Conservation (phyloP, 2,113 vertebrate genomes). For the Connochaetes taurinus region DNA sequence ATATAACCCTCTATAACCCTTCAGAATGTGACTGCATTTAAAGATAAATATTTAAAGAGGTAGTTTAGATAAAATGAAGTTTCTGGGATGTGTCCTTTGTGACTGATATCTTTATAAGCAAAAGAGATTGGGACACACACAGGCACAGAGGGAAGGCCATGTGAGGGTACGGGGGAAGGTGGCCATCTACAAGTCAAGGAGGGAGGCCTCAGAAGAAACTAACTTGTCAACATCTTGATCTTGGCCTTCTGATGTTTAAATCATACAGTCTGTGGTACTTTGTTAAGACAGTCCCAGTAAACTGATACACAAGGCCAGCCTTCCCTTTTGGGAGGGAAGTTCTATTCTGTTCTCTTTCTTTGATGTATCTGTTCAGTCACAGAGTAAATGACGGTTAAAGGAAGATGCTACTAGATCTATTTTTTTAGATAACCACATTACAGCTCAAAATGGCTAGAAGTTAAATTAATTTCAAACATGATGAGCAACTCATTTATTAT, state of each 20-base stretch:
- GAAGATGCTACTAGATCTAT: neutral
- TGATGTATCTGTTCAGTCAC: neutral
- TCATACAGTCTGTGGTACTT: neutral
- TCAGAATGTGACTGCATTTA: neutral
- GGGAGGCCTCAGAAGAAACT: neutral
- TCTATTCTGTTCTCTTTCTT: neutral
- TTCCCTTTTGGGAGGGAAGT: neutral
- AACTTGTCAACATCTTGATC: neutral
- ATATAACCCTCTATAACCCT: too few species aligned
- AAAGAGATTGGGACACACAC: neutral
- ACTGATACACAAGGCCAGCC: neutral
- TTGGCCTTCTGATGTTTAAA: neutral
- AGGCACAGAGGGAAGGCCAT: neutral
- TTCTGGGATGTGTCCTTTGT: neutral
- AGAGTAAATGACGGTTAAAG: neutral
- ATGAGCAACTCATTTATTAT: neutral
- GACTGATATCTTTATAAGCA: neutral
- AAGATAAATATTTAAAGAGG: neutral
- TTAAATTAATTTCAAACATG: neutral
- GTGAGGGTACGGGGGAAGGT: neutral
- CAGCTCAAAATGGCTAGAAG: neutral
- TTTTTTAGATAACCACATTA: neutral
- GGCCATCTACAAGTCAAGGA: neutral
- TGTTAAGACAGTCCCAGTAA: neutral
- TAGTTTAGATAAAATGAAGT: neutral